Percentiles rank a stretch among this genome's conserved stretches.
phyloP scores from a whole-genome alignment of 2,888 invertebrate species.

The Dicycla oo region DNA sequence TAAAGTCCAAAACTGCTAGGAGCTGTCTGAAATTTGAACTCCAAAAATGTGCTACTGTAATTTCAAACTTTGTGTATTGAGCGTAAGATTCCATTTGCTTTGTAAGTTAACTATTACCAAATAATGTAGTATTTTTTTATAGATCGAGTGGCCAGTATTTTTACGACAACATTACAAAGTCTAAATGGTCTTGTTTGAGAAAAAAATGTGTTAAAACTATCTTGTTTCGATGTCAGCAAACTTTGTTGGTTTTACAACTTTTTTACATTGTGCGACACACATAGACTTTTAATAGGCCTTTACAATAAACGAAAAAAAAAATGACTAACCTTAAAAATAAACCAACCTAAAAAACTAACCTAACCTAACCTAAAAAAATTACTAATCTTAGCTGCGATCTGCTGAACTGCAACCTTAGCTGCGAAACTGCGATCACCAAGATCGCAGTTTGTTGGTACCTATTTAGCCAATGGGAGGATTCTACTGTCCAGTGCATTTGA shows the following conservation, averaged over 20 bases:
- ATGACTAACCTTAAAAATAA: too few relatives aligned
- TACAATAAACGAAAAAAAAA: neutral
- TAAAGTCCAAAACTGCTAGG: conserved; percentile 36
- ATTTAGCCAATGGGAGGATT: neutral
- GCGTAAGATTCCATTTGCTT: conserved; percentile 24
- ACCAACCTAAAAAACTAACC: too few relatives aligned
- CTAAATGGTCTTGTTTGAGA: conserved; percentile 43
- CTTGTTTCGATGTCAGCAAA: conserved; percentile 38
- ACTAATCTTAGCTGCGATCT: too few relatives aligned
- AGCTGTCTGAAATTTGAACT: conserved; percentile 19
- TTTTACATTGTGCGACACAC: conserved; percentile 9
- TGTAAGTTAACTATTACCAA: conserved; percentile 39
- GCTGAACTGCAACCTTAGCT: too few relatives aligned
- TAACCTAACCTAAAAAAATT: too few relatives aligned
- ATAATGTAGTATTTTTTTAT: conserved; percentile 50
- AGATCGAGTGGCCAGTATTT: conserved; percentile 47
- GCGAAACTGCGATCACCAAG: too few relatives aligned
- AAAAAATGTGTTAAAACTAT: conserved; percentile 49
- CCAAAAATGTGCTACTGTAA: conserved; percentile 8
- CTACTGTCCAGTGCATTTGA: too few relatives aligned
- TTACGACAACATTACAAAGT: conserved; percentile 51
- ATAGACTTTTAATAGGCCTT: neutral
- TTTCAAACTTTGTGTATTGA: neutral
- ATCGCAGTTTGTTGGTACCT: neutral
- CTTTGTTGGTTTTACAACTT: conserved; percentile 33